These are phyloP conservation scores for Liodrosophila aerea DNA, from an alignment of 2,888 invertebrate species.

Conservation along the genomic window DNA sequence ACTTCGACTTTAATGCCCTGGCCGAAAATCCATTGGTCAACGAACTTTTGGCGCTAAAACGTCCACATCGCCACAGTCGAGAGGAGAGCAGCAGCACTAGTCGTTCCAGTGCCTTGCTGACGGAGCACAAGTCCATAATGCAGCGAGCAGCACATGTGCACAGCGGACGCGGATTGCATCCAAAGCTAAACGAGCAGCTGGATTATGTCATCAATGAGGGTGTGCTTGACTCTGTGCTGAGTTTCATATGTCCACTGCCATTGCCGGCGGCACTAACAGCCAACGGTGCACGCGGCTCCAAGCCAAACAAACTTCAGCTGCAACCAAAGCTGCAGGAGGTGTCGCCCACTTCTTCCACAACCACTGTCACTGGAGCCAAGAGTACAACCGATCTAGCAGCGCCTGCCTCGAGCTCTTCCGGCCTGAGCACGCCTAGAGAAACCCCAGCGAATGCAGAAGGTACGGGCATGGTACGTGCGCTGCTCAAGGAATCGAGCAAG, in stretches of 20 bases:
- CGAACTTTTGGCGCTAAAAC: constrained; percentile 62
- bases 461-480: constrained; percentile 57
- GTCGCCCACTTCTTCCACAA: background rate
- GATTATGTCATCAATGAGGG: constrained; percentile 90
- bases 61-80: constrained; percentile 24
- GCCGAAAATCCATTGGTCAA: constrained; percentile 80
- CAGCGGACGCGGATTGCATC: constrained; percentile 67
- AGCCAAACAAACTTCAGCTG: constrained; percentile 25
- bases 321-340: constrained; percentile 4
- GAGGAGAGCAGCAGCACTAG: constrained; percentile 27
- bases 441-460: constrained; percentile 1
- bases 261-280: constrained; percentile 42
- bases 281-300: constrained; percentile 17
- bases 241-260: constrained; percentile 85
- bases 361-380: constrained; percentile 17
- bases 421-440: constrained; percentile 31
- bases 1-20: constrained; percentile 77
- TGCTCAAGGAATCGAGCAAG: constrained; percentile 52
- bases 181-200: constrained; percentile 77
- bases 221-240: constrained; percentile 90
- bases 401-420: constrained; percentile 23
- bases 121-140: constrained; percentile 29
- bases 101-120: constrained; percentile 17
- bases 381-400: background rate
- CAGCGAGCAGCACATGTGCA: constrained; percentile 44